Base-by-base conservation (phyloP, 2,113 vertebrate genomes). In the Pteropus alecto region DNA sequence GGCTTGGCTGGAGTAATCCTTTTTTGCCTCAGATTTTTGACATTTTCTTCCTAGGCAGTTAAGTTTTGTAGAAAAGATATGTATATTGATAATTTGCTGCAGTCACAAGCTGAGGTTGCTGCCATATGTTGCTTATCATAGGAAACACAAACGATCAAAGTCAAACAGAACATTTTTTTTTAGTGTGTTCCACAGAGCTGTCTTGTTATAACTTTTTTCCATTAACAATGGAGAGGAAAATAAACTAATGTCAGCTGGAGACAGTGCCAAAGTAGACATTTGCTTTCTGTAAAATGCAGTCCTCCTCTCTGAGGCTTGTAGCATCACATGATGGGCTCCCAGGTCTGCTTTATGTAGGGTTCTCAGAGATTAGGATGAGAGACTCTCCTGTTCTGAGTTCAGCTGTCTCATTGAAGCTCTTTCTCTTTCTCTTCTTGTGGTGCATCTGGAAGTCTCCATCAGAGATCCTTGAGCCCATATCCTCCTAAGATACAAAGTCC, bases 221-320 rank as follows among this genome's bases (percentile, higher is more conserved):
- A 93, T 88, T 90, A 93, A 84, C 79, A 96, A 82, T 95, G 70
- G 28, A 67, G 77, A 84, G 87, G 79, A 51, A 90, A 98, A 98
- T 95, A 96, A 98, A 94, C 91, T 97, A 97, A 98, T 43, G 85
- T 98, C 97, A 98, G 96, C 94, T 93, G 38, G 6, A 70, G 68
- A 95, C 92, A 22, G 46, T 98, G 98, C 98, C 98, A 98, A 98
- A 98, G 94, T 0, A 93, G 98, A 97, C 98, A 98, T 98, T 98
- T 98, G 98, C 95, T 98, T 98, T 97, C 95, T 97, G 97, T 99
- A 98, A 98, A 90, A 93, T 97, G 95, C 88, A 95, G 56, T 82
- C 95, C 89, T 58, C 74, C 56, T 98, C 98, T 98, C 97, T 86
- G 60, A 94, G 97, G 98, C 97, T 98, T 93, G 74, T 84, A 56